Percentiles rank a stretch among this genome's conserved stretches.
These are phyloP conservation scores for Endotricha flammealis DNA, from an alignment of 2,888 invertebrate species.

Conservation along the genomic window DNA sequence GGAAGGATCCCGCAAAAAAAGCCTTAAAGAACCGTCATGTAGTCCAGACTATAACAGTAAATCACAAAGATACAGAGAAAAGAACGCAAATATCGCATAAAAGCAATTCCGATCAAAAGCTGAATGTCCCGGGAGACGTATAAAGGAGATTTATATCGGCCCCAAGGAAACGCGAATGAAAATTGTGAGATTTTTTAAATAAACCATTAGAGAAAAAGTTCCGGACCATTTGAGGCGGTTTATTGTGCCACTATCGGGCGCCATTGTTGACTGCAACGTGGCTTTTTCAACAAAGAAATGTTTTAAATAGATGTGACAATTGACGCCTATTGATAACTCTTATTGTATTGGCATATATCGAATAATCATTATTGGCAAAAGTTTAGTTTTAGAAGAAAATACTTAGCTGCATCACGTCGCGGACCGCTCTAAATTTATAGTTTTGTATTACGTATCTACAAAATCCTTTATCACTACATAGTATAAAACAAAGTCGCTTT, in stretches of 20 bases:
- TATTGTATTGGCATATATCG: no score
- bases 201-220: slow-evolving; percentile 76
- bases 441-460: no score
- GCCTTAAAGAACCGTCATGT: slow-evolving; percentile 41
- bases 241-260: slow-evolving; percentile 67
- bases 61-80: slow-evolving; percentile 57
- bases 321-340: no score
- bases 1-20: no score
- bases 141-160: slow-evolving; percentile 69
- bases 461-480: no score
- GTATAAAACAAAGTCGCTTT: no score
- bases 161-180: slow-evolving; percentile 68
- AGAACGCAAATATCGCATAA: slow-evolving; percentile 70
- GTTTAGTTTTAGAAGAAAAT: no score
- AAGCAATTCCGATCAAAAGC: slow-evolving; percentile 70
- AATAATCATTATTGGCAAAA: no score
- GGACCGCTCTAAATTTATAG: no score
- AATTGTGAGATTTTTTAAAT: slow-evolving; percentile 74
- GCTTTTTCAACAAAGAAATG: slow-evolving; percentile 25
- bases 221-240: slow-evolving; percentile 72
- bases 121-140: slow-evolving; percentile 62
- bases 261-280: slow-evolving; percentile 61
- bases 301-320: slow-evolving; percentile 10
- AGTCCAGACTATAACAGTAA: slow-evolving; percentile 59
- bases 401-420: no score